A percentile compares a stretch with the other conserved stretches of the same genome.
These are phyloP conservation scores for Kradibia gibbosae DNA, from an alignment of 1,140 invertebrate species.

Conservation along the genomic window DNA sequence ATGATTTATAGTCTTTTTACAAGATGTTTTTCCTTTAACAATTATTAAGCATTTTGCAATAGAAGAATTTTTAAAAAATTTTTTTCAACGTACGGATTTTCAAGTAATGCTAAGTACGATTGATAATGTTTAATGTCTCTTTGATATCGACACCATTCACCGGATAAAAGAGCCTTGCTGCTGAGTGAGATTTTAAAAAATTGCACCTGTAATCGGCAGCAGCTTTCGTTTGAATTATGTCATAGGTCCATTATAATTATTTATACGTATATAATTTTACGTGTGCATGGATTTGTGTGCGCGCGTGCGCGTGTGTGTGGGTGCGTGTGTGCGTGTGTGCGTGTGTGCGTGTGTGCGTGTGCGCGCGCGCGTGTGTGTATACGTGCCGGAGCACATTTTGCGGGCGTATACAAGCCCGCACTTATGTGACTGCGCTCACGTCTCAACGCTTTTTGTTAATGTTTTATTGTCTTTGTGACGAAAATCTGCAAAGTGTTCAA, in stretches of 20 bases:
- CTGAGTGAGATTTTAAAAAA: neutral
- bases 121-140: neutral
- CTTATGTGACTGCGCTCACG: neutral
- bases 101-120: neutral
- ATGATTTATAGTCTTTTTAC: too few species aligned
- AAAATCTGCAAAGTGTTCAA: neutral
- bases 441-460: neutral
- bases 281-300: neutral
- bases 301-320: slow-evolving; percentile 52
- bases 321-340: neutral
- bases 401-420: neutral
- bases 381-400: neutral
- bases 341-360: neutral
- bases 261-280: neutral
- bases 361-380: neutral
- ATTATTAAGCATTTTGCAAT: too few species aligned
- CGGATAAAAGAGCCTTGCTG: neutral
- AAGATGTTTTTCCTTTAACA: too few species aligned
- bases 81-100: neutral
- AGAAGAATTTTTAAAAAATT: too few species aligned
- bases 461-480: neutral
- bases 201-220: neutral
- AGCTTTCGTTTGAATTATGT: neutral
- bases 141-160: neutral
- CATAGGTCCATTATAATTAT: neutral